A percentile compares a stretch with the other conserved stretches of the same genome.
These are phyloP conservation scores for Dreissena rostriformis DNA, from an alignment of 1,140 invertebrate genomes.

Conservation along the genomic window DNA sequence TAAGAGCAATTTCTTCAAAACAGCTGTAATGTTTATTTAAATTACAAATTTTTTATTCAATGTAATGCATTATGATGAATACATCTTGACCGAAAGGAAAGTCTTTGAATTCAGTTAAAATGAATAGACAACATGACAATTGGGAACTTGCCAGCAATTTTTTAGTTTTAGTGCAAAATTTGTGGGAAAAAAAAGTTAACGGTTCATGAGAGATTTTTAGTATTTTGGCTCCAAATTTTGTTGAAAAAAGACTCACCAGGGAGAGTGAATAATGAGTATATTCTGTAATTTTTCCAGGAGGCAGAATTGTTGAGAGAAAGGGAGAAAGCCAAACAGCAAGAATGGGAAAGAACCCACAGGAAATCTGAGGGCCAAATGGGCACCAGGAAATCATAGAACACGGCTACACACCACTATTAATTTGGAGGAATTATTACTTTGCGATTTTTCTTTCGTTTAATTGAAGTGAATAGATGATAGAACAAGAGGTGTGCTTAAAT, in stretches of 20 bases:
- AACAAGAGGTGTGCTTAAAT: not conserved
- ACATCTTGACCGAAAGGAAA: too few relatives aligned
- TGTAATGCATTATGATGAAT: too few relatives aligned
- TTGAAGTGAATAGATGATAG: not conserved
- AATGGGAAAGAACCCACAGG: slow-evolving; percentile 68
- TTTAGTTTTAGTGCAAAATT: not conserved
- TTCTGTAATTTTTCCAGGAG: slow-evolving; percentile 58
- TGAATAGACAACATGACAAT: not conserved
- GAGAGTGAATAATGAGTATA: not conserved
- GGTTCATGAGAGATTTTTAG: not conserved
- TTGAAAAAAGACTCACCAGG: not conserved
- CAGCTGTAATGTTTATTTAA: too few relatives aligned
- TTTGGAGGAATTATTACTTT: too few relatives aligned
- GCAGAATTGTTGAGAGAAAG: slow-evolving; percentile 66
- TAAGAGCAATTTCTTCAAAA: too few relatives aligned
- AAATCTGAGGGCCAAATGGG: not conserved
- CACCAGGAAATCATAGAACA: not conserved
- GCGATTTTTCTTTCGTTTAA: not conserved
- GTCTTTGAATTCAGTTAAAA: too few relatives aligned
- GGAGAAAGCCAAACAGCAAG: slow-evolving; percentile 69
- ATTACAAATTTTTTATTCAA: too few relatives aligned
- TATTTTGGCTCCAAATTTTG: not conserved
- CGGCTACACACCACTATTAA: too few relatives aligned
- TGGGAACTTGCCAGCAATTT: not conserved
- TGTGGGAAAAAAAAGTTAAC: not conserved